Evolutionary conservation across 2,113 vertebrate species (phyloP).

Genomic region (Calyptommatus sinebrachiatus): DNA sequence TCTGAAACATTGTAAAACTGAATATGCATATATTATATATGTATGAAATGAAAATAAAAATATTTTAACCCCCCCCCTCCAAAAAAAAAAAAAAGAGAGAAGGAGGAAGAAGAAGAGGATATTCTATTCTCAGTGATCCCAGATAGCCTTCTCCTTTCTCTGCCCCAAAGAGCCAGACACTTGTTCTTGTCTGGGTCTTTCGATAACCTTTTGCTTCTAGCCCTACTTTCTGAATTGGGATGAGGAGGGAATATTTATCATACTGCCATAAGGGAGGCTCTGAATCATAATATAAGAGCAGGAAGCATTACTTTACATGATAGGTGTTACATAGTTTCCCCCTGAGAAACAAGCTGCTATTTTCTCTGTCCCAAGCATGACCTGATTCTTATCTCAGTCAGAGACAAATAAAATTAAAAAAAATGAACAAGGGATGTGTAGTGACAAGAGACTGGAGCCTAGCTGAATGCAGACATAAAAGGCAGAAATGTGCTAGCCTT

Average conservation of each 20-base stretch:
- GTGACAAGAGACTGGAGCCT: not conserved
- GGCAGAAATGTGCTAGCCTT: not conserved
- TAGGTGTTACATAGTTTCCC: not conserved
- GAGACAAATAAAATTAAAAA: not conserved
- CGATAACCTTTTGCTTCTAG: conserved; percentile 4
- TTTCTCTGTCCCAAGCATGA: conserved; percentile 5
- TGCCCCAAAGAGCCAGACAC: not conserved
- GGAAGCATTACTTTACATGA: not conserved
- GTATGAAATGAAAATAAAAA: no score
- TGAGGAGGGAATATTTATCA: not conserved
- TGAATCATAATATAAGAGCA: not conserved
- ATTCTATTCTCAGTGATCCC: no score
- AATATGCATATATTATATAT: no score
- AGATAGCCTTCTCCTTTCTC: no score
- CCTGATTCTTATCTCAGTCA: not conserved
- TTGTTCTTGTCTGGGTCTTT: not conserved
- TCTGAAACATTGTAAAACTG: no score
- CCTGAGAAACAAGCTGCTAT: not conserved
- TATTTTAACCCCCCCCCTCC: no score
- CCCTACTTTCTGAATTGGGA: not conserved
- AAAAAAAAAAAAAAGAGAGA: no score
- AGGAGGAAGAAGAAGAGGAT: no score
- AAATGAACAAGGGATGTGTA: not conserved
- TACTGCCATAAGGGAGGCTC: not conserved
- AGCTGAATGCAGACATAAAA: not conserved